Conservation (phyloP, 2,888 invertebrate genomes). For the Branchellion lobata region DNA sequence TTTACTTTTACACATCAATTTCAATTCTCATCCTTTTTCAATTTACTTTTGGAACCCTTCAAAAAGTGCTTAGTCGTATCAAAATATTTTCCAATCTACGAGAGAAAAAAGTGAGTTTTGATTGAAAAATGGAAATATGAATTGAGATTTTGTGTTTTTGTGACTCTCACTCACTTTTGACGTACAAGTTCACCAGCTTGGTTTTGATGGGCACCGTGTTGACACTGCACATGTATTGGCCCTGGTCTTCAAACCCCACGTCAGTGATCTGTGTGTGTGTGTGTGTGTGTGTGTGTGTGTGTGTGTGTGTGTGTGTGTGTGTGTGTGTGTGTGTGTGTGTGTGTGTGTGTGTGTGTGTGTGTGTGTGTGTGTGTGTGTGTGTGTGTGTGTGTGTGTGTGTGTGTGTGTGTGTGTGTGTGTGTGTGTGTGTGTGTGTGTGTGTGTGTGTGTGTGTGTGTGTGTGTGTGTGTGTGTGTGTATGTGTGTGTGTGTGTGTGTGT, state of each 20-base stretch:
- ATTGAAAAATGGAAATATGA: too few relatives aligned
- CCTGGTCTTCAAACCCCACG: conserved; percentile 55
- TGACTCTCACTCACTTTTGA: conserved; percentile 55
- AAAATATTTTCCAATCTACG: too few relatives aligned
- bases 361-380: conserved; percentile 43
- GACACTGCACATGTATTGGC: conserved; percentile 58
- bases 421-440: conserved; percentile 40
- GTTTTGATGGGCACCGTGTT: conserved; percentile 57
- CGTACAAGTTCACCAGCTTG: conserved; percentile 56
- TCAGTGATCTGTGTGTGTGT: conserved; percentile 40
- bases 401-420: conserved; percentile 40
- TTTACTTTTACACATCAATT: too few relatives aligned
- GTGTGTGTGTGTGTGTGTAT: conserved; percentile 40
- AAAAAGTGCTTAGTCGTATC: too few relatives aligned
- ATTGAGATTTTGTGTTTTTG: too few relatives aligned
- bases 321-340: conserved; percentile 42
- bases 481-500: conserved; percentile 25
- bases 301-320: conserved; percentile 40
- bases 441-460: conserved; percentile 41
- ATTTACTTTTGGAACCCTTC: too few relatives aligned
- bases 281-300: conserved; percentile 39
- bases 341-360: conserved; percentile 41
- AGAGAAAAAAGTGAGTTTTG: too few relatives aligned
- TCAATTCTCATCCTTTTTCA: too few relatives aligned
- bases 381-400: conserved; percentile 40